Evolutionary conservation across 2,797 vertebrate species (phyloP).

Genomic region (Xenopus petersii): DNA sequence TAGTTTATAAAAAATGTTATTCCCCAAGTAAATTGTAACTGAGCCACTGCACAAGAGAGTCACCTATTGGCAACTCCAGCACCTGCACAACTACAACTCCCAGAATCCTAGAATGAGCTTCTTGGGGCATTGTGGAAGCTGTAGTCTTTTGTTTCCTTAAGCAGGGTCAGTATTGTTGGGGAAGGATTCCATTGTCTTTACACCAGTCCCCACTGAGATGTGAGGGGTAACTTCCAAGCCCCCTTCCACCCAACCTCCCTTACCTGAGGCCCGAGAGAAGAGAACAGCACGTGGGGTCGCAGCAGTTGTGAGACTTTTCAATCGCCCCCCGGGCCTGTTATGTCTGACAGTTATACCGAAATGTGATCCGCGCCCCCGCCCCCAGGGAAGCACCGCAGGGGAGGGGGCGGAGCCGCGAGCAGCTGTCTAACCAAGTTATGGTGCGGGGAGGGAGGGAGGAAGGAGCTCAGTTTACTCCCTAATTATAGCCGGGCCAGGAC

Average conservation of each 20-base stretch:
- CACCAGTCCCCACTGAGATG: neutral
- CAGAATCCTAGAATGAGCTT: too few species aligned
- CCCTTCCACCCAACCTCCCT: constrained; percentile 44
- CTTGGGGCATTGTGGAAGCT: too few species aligned
- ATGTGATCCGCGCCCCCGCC: constrained; percentile 37
- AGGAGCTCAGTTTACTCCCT: constrained; percentile 39
- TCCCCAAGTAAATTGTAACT: too few species aligned
- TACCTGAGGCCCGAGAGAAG: constrained; percentile 69
- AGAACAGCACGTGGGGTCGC: constrained; percentile 65
- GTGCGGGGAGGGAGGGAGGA: constrained; percentile 1
- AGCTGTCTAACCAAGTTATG: constrained; percentile 40
- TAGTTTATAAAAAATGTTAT: too few species aligned
- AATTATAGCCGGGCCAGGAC: constrained; percentile 43
- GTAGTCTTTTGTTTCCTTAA: too few species aligned
- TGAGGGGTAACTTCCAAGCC: constrained; percentile 17
- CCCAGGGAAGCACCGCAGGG: constrained; percentile 26
- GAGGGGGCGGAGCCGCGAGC: constrained; percentile 26
- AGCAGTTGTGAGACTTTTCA: constrained; percentile 46
- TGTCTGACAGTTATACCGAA: constrained; percentile 46
- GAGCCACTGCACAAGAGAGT: too few species aligned
- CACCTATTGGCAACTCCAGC: too few species aligned
- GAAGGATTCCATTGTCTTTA: too few species aligned
- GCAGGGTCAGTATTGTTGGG: too few species aligned
- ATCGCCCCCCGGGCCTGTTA: constrained; percentile 39
- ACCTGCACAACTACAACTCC: too few species aligned